phyloP scores from a whole-genome alignment of 2,888 invertebrate genomes.

The Aleiodes alternator region DNA sequence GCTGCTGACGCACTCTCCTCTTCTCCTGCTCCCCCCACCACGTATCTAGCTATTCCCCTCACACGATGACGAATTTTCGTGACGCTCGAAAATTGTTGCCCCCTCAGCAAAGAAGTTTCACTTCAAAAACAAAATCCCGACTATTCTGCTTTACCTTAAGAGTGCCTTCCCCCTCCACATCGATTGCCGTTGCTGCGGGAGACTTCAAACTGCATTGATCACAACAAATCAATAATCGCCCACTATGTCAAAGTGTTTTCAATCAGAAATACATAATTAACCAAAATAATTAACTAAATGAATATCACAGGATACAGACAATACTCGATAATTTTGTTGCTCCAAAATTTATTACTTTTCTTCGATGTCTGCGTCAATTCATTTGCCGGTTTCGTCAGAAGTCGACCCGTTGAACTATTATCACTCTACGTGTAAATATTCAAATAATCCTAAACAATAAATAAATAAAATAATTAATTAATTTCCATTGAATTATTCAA shows the following conservation, averaged over 20 bases:
- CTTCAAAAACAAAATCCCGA: too few relatives aligned
- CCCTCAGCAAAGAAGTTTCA: too few relatives aligned
- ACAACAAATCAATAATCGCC: slow-evolving; percentile 6
- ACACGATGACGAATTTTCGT: too few relatives aligned
- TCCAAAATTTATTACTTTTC: slow-evolving; percentile 83
- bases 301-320: slow-evolving; percentile 68
- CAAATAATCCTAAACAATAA: background rate
- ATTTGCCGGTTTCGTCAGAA: slow-evolving; percentile 82
- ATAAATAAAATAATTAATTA: slow-evolving; percentile 44
- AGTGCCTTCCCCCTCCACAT: too few relatives aligned
- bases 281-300: slow-evolving; percentile 61
- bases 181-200: slow-evolving; percentile 6
- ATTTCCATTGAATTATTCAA: background rate
- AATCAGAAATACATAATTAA: background rate
- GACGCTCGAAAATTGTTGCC: too few relatives aligned
- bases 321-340: slow-evolving; percentile 79
- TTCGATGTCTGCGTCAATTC: slow-evolving; percentile 87
- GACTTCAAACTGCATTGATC: slow-evolving; percentile 11
- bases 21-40: too few relatives aligned
- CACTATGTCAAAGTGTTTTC: background rate
- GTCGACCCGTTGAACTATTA: slow-evolving; percentile 81
- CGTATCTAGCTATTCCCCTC: too few relatives aligned
- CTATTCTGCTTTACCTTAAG: too few relatives aligned
- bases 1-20: too few relatives aligned
- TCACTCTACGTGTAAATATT: slow-evolving; percentile 81